Evolutionary conservation across 2,888 invertebrate genomes (phyloP), one percentile per base, ranked within the genome.

Genomic region (Cephus spinipes): DNA sequence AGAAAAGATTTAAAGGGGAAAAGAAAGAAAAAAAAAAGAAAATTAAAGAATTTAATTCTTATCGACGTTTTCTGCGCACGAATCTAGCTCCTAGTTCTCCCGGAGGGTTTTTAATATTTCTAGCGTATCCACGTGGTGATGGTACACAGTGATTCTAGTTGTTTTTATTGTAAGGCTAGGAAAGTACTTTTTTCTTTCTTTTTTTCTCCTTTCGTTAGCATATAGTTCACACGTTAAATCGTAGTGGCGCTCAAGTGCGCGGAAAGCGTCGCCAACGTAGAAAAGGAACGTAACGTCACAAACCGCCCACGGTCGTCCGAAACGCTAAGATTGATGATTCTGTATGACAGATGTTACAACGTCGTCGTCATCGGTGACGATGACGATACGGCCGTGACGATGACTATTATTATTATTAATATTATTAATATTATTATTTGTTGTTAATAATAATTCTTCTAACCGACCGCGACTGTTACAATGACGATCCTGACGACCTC

Each of bases 101-200:
- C 83, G 71, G 33, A 83, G 79, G 81, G 85, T 88, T 55, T 88
- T 55, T 87, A 85, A 87, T 88, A 83, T 83, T 86, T 84, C 82
- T 71, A 88, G 87, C 83, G 86, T 89, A 88, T 89, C 71, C 71
- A 88, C 87, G 84, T 86, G 89, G 89, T 89, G 88, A 89, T 86
- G 89, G 89, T 89, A 71, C 71, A 71, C 71, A 71, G 87, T 87
- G 88, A 89, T 88, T 89, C 88, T 88, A 89, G 88, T 89, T 89
- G 84, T 87, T 88, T 87, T 87, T 85, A 86, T 85, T 81, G 76
- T 86, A 87, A 85, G 78, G 78, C 55, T 82, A 79, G 85, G 84
- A 83, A 84, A 81, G 83, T 81, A 79, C 75, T 75, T 75, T 55
- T 81, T 74, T 77, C 40, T 34, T n/a, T 68, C 35, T 11, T 55